Base-by-base conservation (phyloP, 2,797 vertebrate genomes). In the Thalassophryne amazonica region DNA sequence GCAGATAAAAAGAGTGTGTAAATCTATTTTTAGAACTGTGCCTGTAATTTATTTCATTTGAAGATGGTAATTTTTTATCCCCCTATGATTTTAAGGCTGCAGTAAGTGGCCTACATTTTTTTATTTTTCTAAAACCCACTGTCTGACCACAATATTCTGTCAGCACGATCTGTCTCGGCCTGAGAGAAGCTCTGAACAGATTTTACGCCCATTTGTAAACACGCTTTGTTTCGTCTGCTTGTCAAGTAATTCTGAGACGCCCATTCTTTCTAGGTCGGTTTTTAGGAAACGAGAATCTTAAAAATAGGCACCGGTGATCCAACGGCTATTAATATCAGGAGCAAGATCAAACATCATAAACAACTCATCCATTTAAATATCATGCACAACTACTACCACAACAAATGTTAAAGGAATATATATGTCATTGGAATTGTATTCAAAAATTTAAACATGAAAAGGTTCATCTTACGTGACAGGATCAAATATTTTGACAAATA, bases 1-100 rank as follows among this genome's bases (percentile, higher is more conserved):
- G 63, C 68, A 52, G 63, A 81, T 81, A 82, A 86, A 88, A 76
- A 58, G 24, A 17, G 31, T 61, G 43, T 27, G 18, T 36, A 59
- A 51, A 53, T 80, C 82, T 86, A 89, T 89, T 87, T 88, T 70
- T 76, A 60, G 77, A 76, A 42, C 15, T 11, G 27, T 41, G 68
- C 57, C 84, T 89, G 60, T 89, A 85, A 90, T 91, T 88, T 86
- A 68, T 76, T 84, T 80, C 50, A 69, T 72, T 74, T 70, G 65
- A 70, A 70, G 60, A 65, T 48, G 65, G 69, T 62, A 77, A 80
- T 85, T 82, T n/a, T n/a, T 69, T 40, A 69, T 62, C 47, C 67
- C 52, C 61, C 74, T 73, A 57, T 76, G 77, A 86, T 85, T 88
- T 83, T 60, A 45, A 67, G 74, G 66, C 75, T 78, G 71, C 60